These are phyloP conservation scores for Tachuris rubrigastra DNA, from an alignment of 2,113 vertebrate species.

Conservation along the genomic window DNA sequence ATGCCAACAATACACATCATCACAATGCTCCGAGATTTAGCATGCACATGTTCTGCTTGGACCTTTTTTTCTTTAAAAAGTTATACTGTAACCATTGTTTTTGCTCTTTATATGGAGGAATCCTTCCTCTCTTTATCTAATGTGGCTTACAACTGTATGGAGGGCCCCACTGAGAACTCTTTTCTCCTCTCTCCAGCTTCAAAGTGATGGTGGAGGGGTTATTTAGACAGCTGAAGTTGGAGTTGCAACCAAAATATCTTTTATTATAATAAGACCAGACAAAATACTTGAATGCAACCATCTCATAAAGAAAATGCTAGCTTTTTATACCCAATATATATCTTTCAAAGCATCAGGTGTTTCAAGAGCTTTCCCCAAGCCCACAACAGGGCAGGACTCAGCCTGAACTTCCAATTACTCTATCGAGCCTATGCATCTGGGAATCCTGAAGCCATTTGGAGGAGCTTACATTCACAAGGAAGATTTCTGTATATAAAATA, in stretches of 20 bases:
- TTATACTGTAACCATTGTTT: not conserved
- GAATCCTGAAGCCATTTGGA: not conserved
- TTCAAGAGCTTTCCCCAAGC: not conserved
- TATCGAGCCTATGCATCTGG: not conserved
- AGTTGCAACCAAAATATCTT: not conserved
- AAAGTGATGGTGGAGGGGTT: not conserved
- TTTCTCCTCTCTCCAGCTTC: not conserved
- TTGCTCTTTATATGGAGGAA: not conserved
- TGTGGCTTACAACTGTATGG: not conserved
- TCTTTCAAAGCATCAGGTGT: rapidly evolving
- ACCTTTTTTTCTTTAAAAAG: not conserved
- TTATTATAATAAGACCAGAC: not conserved
- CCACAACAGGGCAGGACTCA: not conserved
- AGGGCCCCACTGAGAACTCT: not conserved
- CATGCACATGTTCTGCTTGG: rapidly evolving
- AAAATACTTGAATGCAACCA: not conserved
- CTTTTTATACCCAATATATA: not conserved
- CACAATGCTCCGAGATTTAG: not conserved
- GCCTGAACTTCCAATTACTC: not conserved
- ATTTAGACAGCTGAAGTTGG: not conserved
- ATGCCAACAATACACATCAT: not conserved
- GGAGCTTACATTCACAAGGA: not conserved
- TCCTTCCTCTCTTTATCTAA: not conserved
- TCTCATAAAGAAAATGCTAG: not conserved
- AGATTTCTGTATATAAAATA: not conserved